Percentiles rank a stretch among this genome's conserved stretches.
Evolutionary conservation across 2,113 vertebrate genomes (phyloP).

Genomic region (Seriola aureovittata): DNA sequence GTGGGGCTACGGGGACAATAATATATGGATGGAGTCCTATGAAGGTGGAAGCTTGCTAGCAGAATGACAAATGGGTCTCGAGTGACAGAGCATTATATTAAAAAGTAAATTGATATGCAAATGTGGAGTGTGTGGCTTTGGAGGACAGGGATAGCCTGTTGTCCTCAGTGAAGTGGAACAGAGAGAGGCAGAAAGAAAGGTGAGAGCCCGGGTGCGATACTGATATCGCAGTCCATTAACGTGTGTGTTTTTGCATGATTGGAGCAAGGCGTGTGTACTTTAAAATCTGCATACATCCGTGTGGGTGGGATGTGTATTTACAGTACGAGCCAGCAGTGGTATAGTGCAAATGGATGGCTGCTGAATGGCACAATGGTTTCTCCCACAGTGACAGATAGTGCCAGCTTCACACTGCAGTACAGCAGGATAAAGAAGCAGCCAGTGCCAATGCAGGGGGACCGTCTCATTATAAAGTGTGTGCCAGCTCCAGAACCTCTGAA

Average conservation of each 20-base stretch:
- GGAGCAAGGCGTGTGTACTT: conserved; percentile 35
- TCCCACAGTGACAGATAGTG: conserved; percentile 35
- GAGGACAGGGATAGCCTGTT: conserved; percentile 81
- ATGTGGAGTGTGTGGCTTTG: conserved; percentile 79
- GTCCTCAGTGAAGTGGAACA: conserved; percentile 80
- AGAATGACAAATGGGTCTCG: conserved; percentile 83
- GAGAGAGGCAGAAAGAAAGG: conserved; percentile 64
- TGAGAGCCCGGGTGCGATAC: conserved; percentile 53
- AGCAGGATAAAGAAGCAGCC: conserved; percentile 24
- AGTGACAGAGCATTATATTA: conserved; percentile 85
- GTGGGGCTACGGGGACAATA: conserved; percentile 54
- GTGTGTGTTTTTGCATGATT: conserved; percentile 54
- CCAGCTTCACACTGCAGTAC: conserved; percentile 39
- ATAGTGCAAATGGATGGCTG: conserved; percentile 37
- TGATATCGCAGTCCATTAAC: conserved; percentile 59
- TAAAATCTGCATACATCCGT: conserved; percentile 21
- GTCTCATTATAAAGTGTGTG: conserved; percentile 26
- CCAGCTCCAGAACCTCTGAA: conserved; percentile 11
- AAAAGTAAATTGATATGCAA: conserved; percentile 89
- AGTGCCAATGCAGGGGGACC: neutral
- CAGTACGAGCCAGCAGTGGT: conserved; percentile 22
- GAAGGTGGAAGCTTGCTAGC: conserved; percentile 68
- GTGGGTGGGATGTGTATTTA: conserved; percentile 31
- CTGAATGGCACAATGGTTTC: conserved; percentile 57
- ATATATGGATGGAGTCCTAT: conserved; percentile 73